Base-by-base conservation (phyloP, 2,797 vertebrate species). In the Discoglossus pictus region DNA sequence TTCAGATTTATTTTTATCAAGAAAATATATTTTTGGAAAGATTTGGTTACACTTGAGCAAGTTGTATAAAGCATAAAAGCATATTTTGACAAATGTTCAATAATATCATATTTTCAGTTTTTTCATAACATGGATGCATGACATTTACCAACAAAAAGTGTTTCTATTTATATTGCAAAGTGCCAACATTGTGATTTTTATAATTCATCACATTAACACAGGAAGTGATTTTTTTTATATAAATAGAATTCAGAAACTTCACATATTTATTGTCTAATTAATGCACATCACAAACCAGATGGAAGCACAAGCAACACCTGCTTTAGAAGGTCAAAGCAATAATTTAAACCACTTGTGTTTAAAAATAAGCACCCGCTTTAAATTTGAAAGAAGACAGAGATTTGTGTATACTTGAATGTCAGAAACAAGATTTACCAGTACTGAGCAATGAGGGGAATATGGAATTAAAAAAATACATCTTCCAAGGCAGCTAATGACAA, bases 181-280 rank as follows among this genome's bases (percentile, higher is more conserved):
- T 50, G 35, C 10, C 23, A 18, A n/a, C 12, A 21, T 44, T 50
- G 31, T 62, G 44, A 62, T 62, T 62, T 62, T 48, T 62, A 50
- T 24, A 16, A n/a, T 39, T 39, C 44, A 5, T 21, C 24, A 16
- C 12, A 16, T 48, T 21, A 44, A 44, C 60, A 62, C 60, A 44
- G 36, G n/a, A 50, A 62, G 35, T 48, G 34, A 34, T 50, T 40
- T 35, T n/a, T n/a, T 62, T 13, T 24, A 34, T 36, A 62, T n/a
- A 39, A 39, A 62, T 62, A 27, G 39, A 51, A 27, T 25, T 21
- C 10, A 50, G 24, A 39, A 24, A 48, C 50, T 34, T 62, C 38
- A 62, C n/a, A 27, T 21, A 62, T 62, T 21, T 21, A 62, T 62
- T 50, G 21, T 48, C 34, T 62, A 62, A 50, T 62, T 62, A 62